Evolutionary conservation across 2,888 invertebrate species (phyloP).

Genomic region (Lepidonotus clava): DNA sequence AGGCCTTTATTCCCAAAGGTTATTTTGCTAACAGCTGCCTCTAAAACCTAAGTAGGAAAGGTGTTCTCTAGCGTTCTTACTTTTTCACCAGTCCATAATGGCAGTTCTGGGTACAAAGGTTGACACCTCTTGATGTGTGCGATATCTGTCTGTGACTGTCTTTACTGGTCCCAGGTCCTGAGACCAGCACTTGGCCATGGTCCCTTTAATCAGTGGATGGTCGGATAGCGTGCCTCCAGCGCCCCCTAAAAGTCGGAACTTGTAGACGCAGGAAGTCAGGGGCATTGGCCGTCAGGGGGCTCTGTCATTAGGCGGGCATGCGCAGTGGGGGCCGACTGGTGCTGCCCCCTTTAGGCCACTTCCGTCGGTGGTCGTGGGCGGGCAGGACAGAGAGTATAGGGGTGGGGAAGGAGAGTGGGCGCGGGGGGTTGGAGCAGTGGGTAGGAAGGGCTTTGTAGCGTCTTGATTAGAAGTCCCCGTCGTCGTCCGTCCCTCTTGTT

Average conservation of each 20-base stretch:
- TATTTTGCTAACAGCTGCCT: too few relatives aligned
- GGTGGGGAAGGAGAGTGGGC: background rate
- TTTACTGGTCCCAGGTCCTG: too few relatives aligned
- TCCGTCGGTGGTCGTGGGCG: too few relatives aligned
- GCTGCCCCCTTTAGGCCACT: background rate
- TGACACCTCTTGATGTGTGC: too few relatives aligned
- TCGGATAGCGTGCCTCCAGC: background rate
- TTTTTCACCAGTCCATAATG: too few relatives aligned
- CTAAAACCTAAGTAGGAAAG: too few relatives aligned
- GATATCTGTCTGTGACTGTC: too few relatives aligned
- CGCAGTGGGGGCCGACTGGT: background rate
- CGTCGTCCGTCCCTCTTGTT: background rate
- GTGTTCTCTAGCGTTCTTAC: too few relatives aligned
- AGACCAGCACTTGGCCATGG: too few relatives aligned
- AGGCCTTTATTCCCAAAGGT: too few relatives aligned
- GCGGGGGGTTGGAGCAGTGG: background rate
- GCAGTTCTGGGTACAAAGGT: too few relatives aligned
- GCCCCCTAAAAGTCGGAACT: background rate
- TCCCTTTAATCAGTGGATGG: background rate
- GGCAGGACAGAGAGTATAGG: too few relatives aligned
- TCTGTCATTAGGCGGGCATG: conserved; percentile 3
- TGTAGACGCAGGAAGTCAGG: background rate
- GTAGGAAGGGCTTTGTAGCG: conserved; percentile 15
- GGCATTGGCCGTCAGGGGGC: background rate
- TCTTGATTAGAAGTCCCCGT: background rate